A percentile compares a stretch with the other conserved stretches of the same genome.
Conservation (phyloP, 2,797 vertebrate genomes). For the Adrianichthys oophorus region DNA sequence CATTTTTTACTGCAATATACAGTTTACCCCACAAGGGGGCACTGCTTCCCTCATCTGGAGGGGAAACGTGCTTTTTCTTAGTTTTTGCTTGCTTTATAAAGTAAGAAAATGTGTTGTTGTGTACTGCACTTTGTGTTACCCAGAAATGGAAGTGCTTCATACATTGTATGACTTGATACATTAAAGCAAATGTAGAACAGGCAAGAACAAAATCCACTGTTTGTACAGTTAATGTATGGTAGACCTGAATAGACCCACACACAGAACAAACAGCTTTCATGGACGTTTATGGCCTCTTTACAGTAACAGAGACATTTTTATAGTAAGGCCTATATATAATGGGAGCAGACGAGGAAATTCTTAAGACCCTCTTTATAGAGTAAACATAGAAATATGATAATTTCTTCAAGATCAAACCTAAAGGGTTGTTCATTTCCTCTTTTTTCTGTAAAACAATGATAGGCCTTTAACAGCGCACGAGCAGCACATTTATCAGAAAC, state of each 20-base stretch:
- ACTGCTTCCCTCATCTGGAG: too few species aligned
- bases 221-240: background rate
- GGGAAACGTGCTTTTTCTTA: too few species aligned
- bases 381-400: constrained; percentile 31
- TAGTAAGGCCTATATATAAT: constrained; percentile 11
- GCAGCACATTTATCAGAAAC: constrained; percentile 70
- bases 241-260: background rate
- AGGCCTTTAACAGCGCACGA: constrained; percentile 52
- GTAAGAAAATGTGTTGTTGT: too few species aligned
- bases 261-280: constrained; percentile 1
- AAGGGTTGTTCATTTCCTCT: constrained; percentile 50
- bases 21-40: too few species aligned
- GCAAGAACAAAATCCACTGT: background rate
- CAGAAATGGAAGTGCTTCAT: too few species aligned
- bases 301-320: constrained; percentile 8
- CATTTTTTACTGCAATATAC: too few species aligned
- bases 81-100: too few species aligned
- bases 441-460: constrained; percentile 68
- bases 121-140: too few species aligned
- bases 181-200: background rate
- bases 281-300: background rate
- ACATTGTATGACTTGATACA: too few species aligned
- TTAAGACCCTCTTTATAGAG: constrained; percentile 16
- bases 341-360: constrained; percentile 5
- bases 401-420: constrained; percentile 46